Evolutionary conservation across 2,888 invertebrate genomes (phyloP), one percentile per base, ranked within the genome.

Genomic region (Tortricodes alternella): DNA sequence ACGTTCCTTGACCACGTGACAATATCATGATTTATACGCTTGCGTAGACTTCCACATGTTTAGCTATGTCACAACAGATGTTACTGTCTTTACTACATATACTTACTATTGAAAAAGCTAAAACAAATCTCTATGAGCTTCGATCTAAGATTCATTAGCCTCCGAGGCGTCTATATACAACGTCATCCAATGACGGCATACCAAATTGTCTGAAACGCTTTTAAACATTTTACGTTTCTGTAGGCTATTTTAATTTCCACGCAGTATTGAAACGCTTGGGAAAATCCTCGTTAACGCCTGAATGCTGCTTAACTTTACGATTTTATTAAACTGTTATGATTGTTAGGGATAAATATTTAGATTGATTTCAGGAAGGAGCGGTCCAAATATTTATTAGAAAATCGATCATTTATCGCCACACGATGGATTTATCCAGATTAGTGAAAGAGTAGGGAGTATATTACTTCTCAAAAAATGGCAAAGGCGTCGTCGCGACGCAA

Each of bases 401-500:
- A 38, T 13, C 35, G 41, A 62, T 62, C 59, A 60, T 64, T 62
- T 67, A 67, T 67, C 60, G 64, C 60, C 60, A 60, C 63, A 64
- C 61, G 58, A 41, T 8, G 29, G 49, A 44, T 37, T 56, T 35
- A 50, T 50, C 56, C 19, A 29, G 49, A 56, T 50, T 38, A 44
- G 50, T 43, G 55, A 21, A 19, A 50, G 50, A 50, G 50, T 44
- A 35, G 39, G 38, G 55, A 43, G 57, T 59, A 65, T 61, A 63
- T 65, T 77, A 81, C 77, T 71, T 72, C 70, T 74, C 66, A 69
- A 78, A 81, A 83, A 82, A 78, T 81, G 82, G 80, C 76, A 62
- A 57, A 69, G 73, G 71, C 75, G 80, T 75, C 74, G 79, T 69
- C 64, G 70, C 73, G 80, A 82, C 86, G 85, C 85, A 83, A 81